phyloP scores from a whole-genome alignment of 92 coral and sea anemone genomes.

The Zoanthus sansibaricus region DNA sequence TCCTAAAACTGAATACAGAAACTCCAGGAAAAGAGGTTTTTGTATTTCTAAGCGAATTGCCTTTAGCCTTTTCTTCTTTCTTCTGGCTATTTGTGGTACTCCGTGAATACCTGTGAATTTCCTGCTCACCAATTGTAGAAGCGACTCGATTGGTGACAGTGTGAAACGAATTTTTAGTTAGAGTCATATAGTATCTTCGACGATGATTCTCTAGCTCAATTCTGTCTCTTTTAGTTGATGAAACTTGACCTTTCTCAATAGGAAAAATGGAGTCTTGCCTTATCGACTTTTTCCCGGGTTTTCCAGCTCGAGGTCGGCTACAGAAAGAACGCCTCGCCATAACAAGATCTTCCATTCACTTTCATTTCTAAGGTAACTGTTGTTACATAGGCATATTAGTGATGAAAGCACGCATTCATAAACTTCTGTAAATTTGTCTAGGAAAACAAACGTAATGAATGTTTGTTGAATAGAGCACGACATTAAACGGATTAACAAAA shows the following conservation, averaged over 20 bases:
- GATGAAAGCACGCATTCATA: conserved; percentile 51
- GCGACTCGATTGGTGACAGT: conserved; percentile 65
- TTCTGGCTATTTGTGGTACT: background rate
- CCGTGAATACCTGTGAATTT: conserved; percentile 39
- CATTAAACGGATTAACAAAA: conserved; percentile 35
- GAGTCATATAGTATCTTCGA: conserved; percentile 62
- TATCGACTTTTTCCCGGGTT: background rate
- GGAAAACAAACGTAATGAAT: conserved; percentile 57
- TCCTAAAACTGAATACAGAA: conserved; percentile 25
- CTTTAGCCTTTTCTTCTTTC: background rate
- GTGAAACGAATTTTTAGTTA: conserved; percentile 61
- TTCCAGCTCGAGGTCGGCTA: conserved; percentile 12
- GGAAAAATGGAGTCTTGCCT: conserved; percentile 46
- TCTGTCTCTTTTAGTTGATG: conserved; percentile 69
- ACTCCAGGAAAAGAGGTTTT: conserved; percentile 18
- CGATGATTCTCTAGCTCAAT: conserved; percentile 67
- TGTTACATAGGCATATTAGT: conserved; percentile 32
- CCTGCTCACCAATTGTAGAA: conserved; percentile 78
- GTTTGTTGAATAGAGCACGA: conserved; percentile 35
- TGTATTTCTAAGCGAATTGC: background rate
- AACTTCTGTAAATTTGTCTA: conserved; percentile 23
- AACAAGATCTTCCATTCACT: background rate
- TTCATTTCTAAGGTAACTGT: conserved; percentile 37
- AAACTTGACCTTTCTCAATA: conserved; percentile 65
- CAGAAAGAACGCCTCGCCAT: conserved; percentile 50